phyloP scores from a whole-genome alignment of 2,113 vertebrate species.

The Castor canadensis region DNA sequence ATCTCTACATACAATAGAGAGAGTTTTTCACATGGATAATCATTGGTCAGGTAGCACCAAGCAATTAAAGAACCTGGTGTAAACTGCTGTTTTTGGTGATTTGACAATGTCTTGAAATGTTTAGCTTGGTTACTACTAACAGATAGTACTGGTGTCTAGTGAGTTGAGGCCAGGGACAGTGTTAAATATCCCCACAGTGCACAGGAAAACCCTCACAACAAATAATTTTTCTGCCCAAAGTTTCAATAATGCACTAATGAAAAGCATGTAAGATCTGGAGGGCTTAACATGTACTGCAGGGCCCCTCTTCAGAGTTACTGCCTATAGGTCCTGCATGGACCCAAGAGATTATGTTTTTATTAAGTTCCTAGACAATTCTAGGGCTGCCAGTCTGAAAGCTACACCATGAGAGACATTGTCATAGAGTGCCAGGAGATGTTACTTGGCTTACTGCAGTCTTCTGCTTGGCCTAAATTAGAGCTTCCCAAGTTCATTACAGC shows the following conservation, averaged over 20 bases:
- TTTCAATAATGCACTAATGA: background rate
- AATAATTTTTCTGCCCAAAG: background rate
- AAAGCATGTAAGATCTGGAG: background rate
- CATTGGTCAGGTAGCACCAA: background rate
- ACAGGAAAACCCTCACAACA: background rate
- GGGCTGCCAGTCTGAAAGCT: background rate
- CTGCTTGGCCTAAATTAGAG: background rate
- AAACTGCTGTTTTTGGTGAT: background rate
- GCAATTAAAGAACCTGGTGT: background rate
- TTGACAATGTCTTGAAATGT: background rate
- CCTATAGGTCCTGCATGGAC: background rate
- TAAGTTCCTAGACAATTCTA: background rate
- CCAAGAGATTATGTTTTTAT: background rate
- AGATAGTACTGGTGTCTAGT: background rate
- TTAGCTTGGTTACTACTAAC: background rate
- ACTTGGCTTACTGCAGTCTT: background rate
- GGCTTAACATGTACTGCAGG: background rate
- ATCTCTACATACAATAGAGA: background rate
- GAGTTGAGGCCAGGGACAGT: background rate
- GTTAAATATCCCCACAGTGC: background rate
- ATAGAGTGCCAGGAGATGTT: background rate
- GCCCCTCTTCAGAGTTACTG: background rate
- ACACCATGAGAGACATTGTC: background rate
- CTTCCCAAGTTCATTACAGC: background rate
- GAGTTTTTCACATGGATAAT: background rate